Base-by-base conservation (phyloP, 1,140 invertebrate species). In the Drosophila orena region DNA sequence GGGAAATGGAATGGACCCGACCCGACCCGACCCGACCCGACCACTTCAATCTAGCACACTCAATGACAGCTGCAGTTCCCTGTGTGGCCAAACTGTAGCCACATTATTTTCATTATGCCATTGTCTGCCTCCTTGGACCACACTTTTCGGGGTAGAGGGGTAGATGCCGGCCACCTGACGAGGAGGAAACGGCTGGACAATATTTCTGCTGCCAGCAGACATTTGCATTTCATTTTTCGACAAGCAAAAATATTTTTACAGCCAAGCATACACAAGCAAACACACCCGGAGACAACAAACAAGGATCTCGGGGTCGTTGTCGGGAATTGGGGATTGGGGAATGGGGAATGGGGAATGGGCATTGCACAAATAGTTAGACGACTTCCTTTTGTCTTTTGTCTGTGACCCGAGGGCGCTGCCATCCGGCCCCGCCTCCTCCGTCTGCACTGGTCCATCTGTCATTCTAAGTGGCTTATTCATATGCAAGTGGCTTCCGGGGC, bases 391-490 rank as follows among this genome's bases (percentile, higher is more conserved):
- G 83, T 88, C 83, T 72, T 83, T 86, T 88, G 79, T 76, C 75
- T 73, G 70, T 75, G 62, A 58, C 70, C 70, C 57, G 57, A 57
- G 74, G 74, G 73, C 64, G 55, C 52, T 55, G 62, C 55, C 65
- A 47, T 44, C 34, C 47, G 3, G 37, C 7, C 49, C 12, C 17
- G 12, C n/a, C 12, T 15, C 27, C 42, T 3, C 22, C 6, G 46
- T 65, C 46, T 79, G 52, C 74, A 37, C 64, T 64, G 66, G 83
- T 89, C 73, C 84, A 89, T 89, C 79, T 89, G 84, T 89, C 84
- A 89, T 89, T 89, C 84, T 89, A 89, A 89, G 84, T 89, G 84
- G 85, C 84, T 89, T 89, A 89, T 89, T 89, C 84, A 89, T 89
- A 89, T 89, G 84, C 84, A 89, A 89, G 84, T 89, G 85, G 84